Percentiles rank a stretch among this genome's conserved stretches.
These are phyloP conservation scores for Periophthalmus magnuspinnatus DNA, from an alignment of 2,797 vertebrate species.

Conservation along the genomic window DNA sequence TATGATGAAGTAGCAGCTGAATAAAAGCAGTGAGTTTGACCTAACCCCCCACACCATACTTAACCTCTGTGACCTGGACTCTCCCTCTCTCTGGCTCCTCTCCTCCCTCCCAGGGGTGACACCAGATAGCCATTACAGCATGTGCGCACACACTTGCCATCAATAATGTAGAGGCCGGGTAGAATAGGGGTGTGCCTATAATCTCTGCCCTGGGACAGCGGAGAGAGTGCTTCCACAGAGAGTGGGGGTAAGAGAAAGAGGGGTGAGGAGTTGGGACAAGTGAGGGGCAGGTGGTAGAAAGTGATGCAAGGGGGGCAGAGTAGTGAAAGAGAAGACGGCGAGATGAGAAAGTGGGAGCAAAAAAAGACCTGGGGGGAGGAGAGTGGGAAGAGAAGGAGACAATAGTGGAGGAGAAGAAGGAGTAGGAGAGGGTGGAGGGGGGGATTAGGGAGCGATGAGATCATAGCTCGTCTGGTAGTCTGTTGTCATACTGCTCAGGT, in stretches of 20 bases:
- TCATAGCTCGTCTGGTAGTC: constrained; percentile 84
- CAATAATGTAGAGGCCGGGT: constrained; percentile 78
- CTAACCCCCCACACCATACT: constrained; percentile 69
- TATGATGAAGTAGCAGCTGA: constrained; percentile 28
- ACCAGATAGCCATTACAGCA: constrained; percentile 81
- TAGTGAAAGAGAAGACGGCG: constrained; percentile 68
- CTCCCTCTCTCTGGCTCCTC: constrained; percentile 59
- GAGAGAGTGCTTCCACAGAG: constrained; percentile 56
- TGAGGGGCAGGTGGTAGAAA: constrained; percentile 65
- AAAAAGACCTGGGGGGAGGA: constrained; percentile 52
- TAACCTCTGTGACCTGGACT: constrained; percentile 78
- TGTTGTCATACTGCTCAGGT: constrained; percentile 85
- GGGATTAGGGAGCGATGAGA: constrained; percentile 76
- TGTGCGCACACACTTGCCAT: constrained; percentile 56
- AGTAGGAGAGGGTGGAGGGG: constrained; percentile 51
- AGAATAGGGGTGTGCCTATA: constrained; percentile 69
- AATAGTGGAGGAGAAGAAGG: constrained; percentile 61
- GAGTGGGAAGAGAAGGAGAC: constrained; percentile 68
- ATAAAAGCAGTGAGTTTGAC: constrained; percentile 58
- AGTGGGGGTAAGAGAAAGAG: constrained; percentile 18
- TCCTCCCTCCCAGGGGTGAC: constrained; percentile 70
- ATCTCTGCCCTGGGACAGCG: constrained; percentile 79
- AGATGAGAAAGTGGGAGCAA: constrained; percentile 57
- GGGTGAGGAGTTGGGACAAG: constrained; percentile 47
- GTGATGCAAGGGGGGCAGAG: constrained; percentile 43